Percentiles rank a stretch among this genome's conserved stretches.
Conservation (phyloP, 2,797 vertebrate genomes). For the Galaxias olidus region DNA sequence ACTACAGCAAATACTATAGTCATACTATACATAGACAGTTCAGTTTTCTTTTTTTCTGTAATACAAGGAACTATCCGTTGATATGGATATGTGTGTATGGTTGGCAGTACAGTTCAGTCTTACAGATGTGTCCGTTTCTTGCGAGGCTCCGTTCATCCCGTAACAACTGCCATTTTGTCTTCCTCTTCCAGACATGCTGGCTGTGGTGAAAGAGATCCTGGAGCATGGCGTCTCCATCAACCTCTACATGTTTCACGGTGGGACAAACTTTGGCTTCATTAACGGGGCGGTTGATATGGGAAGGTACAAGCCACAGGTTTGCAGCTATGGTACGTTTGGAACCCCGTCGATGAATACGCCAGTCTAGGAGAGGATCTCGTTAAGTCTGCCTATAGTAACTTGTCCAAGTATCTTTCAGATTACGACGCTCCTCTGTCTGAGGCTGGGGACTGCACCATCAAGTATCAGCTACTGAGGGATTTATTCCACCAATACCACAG, state of each 20-base stretch:
- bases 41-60: too few species aligned
- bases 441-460: constrained; percentile 87
- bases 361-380: background rate
- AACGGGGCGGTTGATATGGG: constrained; percentile 84
- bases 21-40: too few species aligned
- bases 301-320: constrained; percentile 85
- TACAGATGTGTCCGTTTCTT: too few species aligned
- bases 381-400: background rate
- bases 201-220: constrained; percentile 80
- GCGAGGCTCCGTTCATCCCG: too few species aligned
- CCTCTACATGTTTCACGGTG: constrained; percentile 96
- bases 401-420: constrained; percentile 73
- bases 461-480: constrained; percentile 82
- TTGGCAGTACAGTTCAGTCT: too few species aligned
- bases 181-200: constrained; percentile 66
- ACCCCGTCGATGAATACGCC: background rate
- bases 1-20: too few species aligned
- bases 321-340: constrained; percentile 84
- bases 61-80: too few species aligned
- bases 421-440: constrained; percentile 91
- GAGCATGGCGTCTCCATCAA: constrained; percentile 86
- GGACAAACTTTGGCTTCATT: constrained; percentile 94
- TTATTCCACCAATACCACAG: constrained; percentile 81
- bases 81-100: too few species aligned
- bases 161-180: too few species aligned